These are phyloP conservation scores for Falco biarmicus DNA, from an alignment of 2,797 vertebrate genomes.

Conservation along the genomic window DNA sequence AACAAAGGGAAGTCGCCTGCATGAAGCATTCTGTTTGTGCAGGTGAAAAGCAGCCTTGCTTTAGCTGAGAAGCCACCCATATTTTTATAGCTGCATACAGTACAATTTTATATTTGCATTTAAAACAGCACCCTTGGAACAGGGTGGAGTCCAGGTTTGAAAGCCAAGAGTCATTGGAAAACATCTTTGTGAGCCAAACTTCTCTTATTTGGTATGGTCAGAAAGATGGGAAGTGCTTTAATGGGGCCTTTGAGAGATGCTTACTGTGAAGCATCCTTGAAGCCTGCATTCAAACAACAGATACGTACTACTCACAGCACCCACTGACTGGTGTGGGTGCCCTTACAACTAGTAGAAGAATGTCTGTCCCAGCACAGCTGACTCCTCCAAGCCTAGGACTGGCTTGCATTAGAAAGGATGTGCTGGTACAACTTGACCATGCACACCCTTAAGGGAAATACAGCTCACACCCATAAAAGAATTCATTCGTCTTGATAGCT, in stretches of 20 bases:
- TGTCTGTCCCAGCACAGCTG: not conserved
- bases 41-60: not conserved
- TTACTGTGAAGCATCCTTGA: accelerated
- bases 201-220: not conserved
- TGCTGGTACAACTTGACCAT: not conserved
- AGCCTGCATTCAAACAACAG: not conserved
- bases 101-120: not conserved
- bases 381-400: not conserved
- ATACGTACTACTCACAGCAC: not conserved
- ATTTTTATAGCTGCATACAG: not conserved
- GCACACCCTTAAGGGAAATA: not conserved
- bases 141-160: not conserved
- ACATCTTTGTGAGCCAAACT: not conserved
- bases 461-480: conserved; percentile 1
- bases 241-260: not conserved
- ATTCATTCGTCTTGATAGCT: not conserved
- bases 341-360: not conserved
- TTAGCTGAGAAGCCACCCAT: not conserved
- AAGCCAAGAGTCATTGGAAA: not conserved
- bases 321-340: not conserved
- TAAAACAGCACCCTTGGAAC: not conserved
- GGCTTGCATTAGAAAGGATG: not conserved
- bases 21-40: not conserved
- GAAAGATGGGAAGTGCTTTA: not conserved
- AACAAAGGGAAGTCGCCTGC: not conserved